Evolutionary conservation across 2,888 invertebrate species (phyloP).

Genomic region (Oligia latruncula): DNA sequence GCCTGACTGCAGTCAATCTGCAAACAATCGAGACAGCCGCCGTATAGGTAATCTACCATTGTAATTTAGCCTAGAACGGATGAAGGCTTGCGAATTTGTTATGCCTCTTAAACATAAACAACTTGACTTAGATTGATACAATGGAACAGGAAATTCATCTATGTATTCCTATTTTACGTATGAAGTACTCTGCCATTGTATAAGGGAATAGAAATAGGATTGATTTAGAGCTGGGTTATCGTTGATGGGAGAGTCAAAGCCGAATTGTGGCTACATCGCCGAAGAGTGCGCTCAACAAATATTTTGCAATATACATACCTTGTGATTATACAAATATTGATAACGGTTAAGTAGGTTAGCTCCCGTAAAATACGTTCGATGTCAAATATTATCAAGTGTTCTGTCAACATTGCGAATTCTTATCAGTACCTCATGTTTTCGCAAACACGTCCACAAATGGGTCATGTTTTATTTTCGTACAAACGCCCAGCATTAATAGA

Average conservation of each 20-base stretch:
- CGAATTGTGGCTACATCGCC: slow-evolving; percentile 48
- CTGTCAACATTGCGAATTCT: slow-evolving; percentile 85
- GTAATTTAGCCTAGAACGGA: slow-evolving; percentile 64
- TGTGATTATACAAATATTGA: slow-evolving; percentile 85
- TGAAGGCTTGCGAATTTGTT: slow-evolving; percentile 62
- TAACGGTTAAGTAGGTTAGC: slow-evolving; percentile 87
- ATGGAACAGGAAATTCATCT: slow-evolving; percentile 57
- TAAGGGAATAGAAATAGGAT: slow-evolving; percentile 19
- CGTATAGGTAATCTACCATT: slow-evolving; percentile 67
- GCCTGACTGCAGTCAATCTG: slow-evolving; percentile 72
- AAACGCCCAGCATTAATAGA: slow-evolving; percentile 70
- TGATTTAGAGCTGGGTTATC: slow-evolving; percentile 41
- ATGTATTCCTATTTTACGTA: slow-evolving; percentile 37
- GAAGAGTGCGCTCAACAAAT: slow-evolving; percentile 66
- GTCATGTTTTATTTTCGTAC: slow-evolving; percentile 82
- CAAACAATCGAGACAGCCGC: slow-evolving; percentile 77
- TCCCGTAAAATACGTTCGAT: slow-evolving; percentile 83
- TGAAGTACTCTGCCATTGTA: slow-evolving; percentile 41
- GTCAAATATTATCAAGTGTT: slow-evolving; percentile 88
- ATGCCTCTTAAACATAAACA: slow-evolving; percentile 59
- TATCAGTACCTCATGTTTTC: slow-evolving; percentile 83
- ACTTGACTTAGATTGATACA: slow-evolving; percentile 53
- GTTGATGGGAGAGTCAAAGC: slow-evolving; percentile 38
- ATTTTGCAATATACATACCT: slow-evolving; percentile 79
- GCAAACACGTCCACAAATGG: slow-evolving; percentile 81